Evolutionary conservation across 2,797 vertebrate species (phyloP).

Genomic region (Cichlasoma orientale): DNA sequence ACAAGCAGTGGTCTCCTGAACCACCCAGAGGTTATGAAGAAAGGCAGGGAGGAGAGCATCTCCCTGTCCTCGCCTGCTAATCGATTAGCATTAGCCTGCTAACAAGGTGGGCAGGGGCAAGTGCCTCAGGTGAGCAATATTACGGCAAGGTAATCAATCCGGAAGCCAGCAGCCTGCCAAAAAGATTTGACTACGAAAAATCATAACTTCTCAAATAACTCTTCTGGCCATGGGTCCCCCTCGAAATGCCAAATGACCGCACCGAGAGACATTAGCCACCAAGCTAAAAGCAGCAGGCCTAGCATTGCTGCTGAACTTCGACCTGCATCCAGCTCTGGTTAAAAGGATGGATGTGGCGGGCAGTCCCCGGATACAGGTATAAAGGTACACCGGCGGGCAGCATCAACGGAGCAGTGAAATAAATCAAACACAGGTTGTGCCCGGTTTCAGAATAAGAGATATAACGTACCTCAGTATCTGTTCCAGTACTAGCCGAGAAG

Average conservation of each 20-base stretch:
- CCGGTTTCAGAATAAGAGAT: neutral
- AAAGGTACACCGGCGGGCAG: neutral
- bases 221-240: neutral
- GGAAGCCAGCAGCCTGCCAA: neutral
- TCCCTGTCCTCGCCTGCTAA: conserved; percentile 52
- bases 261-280: conserved; percentile 36
- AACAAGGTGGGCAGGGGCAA: conserved; percentile 45
- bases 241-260: conserved; percentile 50
- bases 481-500: conserved; percentile 59
- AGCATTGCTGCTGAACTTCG: conserved; percentile 40
- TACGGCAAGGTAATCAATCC: neutral
- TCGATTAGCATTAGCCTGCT: conserved; percentile 57
- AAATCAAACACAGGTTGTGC: neutral
- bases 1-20: neutral
- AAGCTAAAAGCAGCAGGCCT: conserved; percentile 59
- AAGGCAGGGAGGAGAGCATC: conserved; percentile 36
- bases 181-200: fast-evolving
- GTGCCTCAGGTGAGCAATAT: neutral
- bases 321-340: conserved; percentile 13
- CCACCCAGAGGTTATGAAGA: neutral
- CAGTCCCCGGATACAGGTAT: neutral
- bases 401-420: neutral
- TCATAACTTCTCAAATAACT: neutral
- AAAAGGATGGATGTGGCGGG: neutral
- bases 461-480: conserved; percentile 68